These are phyloP conservation scores for Stenodema calcarata DNA, from an alignment of 2,888 invertebrate genomes.

Conservation along the genomic window DNA sequence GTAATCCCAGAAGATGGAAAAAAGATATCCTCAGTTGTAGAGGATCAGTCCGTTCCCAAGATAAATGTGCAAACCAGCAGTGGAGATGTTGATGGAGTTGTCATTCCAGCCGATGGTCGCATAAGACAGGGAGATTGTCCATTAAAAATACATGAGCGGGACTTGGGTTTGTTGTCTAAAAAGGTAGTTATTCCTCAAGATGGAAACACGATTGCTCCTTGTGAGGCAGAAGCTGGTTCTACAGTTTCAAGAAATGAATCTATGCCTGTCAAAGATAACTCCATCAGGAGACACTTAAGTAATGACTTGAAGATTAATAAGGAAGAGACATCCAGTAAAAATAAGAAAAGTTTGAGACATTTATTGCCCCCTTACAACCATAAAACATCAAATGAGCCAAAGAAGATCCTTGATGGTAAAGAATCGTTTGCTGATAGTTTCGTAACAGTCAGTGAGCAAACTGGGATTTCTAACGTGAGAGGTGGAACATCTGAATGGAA, in stretches of 20 bases:
- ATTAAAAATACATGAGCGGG: neutral
- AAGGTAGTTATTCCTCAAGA: neutral
- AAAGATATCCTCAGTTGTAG: neutral
- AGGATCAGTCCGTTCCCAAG: neutral
- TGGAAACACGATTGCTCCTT: neutral
- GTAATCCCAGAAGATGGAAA: neutral
- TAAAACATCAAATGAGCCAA: neutral
- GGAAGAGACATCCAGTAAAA: neutral
- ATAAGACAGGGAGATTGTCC: neutral
- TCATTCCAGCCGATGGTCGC: neutral
- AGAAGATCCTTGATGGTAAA: neutral
- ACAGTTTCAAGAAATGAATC: neutral
- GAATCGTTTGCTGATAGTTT: neutral
- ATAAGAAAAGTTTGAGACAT: neutral
- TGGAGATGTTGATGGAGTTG: neutral
- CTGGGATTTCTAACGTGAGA: neutral
- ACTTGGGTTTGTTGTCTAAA: neutral
- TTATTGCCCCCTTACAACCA: neutral
- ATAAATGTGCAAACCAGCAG: neutral
- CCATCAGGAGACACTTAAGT: neutral
- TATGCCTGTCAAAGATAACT: neutral
- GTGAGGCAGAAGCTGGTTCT: neutral
- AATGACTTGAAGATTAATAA: neutral
- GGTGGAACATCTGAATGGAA: neutral
- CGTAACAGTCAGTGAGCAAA: neutral